A percentile compares a stretch with the other conserved stretches of the same genome.
These are phyloP conservation scores for Heptranchias perlo DNA, from an alignment of 2,113 vertebrate genomes.

Conservation along the genomic window DNA sequence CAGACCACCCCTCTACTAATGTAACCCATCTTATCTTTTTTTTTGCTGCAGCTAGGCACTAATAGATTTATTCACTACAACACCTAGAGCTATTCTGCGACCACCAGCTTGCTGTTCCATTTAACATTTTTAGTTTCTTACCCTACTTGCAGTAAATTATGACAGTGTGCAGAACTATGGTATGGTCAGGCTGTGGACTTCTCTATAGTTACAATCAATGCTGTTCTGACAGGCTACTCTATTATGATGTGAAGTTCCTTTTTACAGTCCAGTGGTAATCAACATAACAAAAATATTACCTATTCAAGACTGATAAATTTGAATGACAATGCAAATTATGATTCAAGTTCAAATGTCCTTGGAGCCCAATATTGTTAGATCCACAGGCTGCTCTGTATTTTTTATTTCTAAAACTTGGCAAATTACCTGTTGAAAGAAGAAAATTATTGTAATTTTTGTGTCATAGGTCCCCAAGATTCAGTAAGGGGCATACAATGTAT, in stretches of 20 bases:
- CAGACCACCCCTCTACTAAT: neutral
- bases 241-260: no score
- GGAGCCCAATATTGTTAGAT: neutral
- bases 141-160: no score
- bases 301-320: neutral
- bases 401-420: conserved; percentile 27
- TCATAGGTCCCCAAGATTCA: neutral
- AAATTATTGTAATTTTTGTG: conserved; percentile 20
- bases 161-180: neutral
- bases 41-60: neutral
- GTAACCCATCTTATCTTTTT: no score
- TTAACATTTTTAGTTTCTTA: neutral
- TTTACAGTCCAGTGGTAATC: neutral
- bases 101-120: neutral
- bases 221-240: neutral
- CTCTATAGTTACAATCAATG: neutral
- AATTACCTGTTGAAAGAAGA: neutral
- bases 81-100: neutral
- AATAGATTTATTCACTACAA: neutral
- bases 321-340: neutral
- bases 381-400: neutral
- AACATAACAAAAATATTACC: neutral
- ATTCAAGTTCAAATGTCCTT: neutral
- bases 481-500: neutral
- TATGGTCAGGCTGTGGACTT: neutral